Percentiles rank a stretch among this genome's conserved stretches.
These are phyloP conservation scores for Loripinus fragilis DNA, from an alignment of 2,888 invertebrate species.

Conservation along the genomic window DNA sequence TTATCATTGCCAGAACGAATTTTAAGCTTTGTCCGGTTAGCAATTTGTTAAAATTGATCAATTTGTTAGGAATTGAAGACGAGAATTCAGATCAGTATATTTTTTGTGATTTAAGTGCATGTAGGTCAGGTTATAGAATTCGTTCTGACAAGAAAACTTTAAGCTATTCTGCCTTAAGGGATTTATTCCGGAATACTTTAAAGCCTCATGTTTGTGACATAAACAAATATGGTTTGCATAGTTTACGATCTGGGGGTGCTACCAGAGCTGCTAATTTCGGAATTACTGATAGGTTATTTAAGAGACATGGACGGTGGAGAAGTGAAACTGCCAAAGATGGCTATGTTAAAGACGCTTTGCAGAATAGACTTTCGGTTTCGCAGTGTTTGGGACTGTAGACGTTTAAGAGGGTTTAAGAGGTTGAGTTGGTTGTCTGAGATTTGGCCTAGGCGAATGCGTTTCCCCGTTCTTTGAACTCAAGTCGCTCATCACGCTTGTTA, in stretches of 20 bases:
- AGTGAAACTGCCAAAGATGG: too few relatives aligned
- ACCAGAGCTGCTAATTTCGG: too few relatives aligned
- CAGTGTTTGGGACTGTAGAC: too few relatives aligned
- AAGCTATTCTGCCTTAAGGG: constrained; percentile 28
- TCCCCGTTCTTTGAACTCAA: too few relatives aligned
- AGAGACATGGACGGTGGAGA: too few relatives aligned
- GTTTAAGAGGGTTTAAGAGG: too few relatives aligned
- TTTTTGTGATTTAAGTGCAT: constrained; percentile 13
- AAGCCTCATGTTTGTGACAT: constrained; percentile 31
- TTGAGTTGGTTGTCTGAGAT: too few relatives aligned
- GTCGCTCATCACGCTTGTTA: too few relatives aligned
- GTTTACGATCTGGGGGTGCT: constrained; percentile 31
- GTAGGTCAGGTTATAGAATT: constrained; percentile 13
- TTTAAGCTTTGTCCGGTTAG: constrained; percentile 26
- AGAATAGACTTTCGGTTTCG: too few relatives aligned
- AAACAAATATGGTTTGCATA: constrained; percentile 25
- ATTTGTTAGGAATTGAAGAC: not conserved
- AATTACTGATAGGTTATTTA: too few relatives aligned
- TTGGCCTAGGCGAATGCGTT: too few relatives aligned
- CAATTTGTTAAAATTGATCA: not conserved
- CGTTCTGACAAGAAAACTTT: constrained; percentile 10
- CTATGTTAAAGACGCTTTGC: too few relatives aligned
- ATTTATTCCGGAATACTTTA: constrained; percentile 34
- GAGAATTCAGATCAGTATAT: constrained; percentile 4
- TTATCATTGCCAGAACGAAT: constrained; percentile 24